A percentile compares a stretch with the other conserved stretches of the same genome.
Evolutionary conservation across 1,140 invertebrate genomes (phyloP).

Genomic region (Lasaia peninsularis): DNA sequence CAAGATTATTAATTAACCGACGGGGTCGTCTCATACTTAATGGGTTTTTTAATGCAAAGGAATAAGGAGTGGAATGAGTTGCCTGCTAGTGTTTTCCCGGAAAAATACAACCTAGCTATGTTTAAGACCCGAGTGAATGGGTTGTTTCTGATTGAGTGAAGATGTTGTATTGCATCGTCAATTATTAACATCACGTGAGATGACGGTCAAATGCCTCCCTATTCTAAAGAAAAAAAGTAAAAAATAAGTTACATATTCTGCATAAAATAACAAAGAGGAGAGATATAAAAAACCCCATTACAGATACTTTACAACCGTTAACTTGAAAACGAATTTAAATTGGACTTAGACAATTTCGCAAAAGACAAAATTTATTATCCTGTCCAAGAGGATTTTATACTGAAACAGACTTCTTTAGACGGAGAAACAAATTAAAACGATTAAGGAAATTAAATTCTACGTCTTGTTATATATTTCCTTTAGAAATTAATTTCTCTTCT

Average conservation of each 20-base stretch:
- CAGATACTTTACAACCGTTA: conserved; percentile 3
- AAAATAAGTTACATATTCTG: not conserved
- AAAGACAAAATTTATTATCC: conserved; percentile 33
- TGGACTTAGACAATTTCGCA: conserved; percentile 17
- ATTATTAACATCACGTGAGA: too few relatives aligned
- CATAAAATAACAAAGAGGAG: not conserved
- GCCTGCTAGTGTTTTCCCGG: too few relatives aligned
- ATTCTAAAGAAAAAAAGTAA: too few relatives aligned
- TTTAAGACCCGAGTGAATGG: too few relatives aligned
- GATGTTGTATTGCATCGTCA: too few relatives aligned
- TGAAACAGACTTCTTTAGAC: conserved; percentile 25
- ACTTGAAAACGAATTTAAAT: conserved; percentile 9
- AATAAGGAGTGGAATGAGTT: too few relatives aligned
- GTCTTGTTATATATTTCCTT: conserved; percentile 17
- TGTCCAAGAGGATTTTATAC: conserved; percentile 33
- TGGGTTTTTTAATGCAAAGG: too few relatives aligned
- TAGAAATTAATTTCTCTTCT: not conserved
- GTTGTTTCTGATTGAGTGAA: too few relatives aligned
- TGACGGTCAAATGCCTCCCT: too few relatives aligned
- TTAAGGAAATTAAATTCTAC: conserved; percentile 46
- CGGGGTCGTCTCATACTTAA: too few relatives aligned
- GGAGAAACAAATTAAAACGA: conserved; percentile 40
- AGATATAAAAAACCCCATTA: not conserved
- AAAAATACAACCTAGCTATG: too few relatives aligned
- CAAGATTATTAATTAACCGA: too few relatives aligned